Evolutionary conservation across 2,797 vertebrate species (phyloP).

Genomic region (Phaenicophaeus curvirostris): DNA sequence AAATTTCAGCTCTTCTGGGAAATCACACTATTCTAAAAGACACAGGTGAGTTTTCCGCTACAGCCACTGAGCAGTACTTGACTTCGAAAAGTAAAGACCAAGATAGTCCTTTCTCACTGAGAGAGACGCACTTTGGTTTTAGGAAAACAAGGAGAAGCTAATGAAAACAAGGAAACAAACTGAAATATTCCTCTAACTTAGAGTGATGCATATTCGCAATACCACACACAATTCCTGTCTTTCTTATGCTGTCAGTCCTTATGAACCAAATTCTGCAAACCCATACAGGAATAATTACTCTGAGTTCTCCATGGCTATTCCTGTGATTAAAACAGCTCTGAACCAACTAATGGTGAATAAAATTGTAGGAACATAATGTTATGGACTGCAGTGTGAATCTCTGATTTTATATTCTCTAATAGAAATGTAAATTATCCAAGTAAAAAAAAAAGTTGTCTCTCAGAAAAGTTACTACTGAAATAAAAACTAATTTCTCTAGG

Average conservation of each 20-base stretch:
- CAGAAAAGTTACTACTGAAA: constrained; percentile 14
- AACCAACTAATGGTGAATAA: not conserved
- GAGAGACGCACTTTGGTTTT: not conserved
- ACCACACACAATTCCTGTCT: not conserved
- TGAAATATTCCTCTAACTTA: not conserved
- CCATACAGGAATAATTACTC: constrained; percentile 1
- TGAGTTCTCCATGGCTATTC: not conserved
- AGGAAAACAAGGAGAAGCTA: not conserved
- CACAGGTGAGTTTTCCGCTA: not conserved
- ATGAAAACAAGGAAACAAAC: not conserved
- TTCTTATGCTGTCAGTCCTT: not conserved
- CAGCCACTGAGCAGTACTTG: not conserved
- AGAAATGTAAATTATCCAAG: not conserved
- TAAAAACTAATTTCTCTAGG: constrained; percentile 29
- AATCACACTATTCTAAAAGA: not conserved
- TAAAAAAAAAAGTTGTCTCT: not conserved
- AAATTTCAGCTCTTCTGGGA: not conserved
- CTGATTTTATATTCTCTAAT: not conserved
- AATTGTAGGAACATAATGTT: not conserved
- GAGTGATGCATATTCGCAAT: not conserved
- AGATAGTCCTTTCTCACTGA: not conserved
- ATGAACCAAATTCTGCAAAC: not conserved
- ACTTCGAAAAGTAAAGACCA: not conserved
- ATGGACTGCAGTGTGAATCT: not conserved
- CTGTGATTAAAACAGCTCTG: constrained; percentile 4